Evolutionary conservation across 2,113 vertebrate species (phyloP).

Genomic region (Phoxinus phoxinus): DNA sequence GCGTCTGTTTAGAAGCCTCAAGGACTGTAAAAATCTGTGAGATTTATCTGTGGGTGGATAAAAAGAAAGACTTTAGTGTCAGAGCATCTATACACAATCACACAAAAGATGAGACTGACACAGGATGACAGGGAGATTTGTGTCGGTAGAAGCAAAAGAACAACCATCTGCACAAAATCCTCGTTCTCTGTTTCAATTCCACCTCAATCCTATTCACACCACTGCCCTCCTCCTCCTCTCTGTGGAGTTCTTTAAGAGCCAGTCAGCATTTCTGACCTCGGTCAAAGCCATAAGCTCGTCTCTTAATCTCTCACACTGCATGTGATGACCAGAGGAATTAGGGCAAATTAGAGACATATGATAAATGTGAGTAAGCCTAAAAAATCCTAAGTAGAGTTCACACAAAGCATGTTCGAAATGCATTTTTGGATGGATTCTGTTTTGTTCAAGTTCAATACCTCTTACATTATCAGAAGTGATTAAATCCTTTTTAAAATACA

Average conservation of each 20-base stretch:
- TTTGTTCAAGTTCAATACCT: neutral
- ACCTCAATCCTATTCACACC: conserved; percentile 4
- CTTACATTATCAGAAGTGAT: neutral
- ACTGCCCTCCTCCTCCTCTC: neutral
- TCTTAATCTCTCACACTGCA: neutral
- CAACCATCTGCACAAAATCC: conserved; percentile 47
- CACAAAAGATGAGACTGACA: conserved; percentile 19
- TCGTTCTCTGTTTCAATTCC: conserved; percentile 3
- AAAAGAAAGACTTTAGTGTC: neutral
- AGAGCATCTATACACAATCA: neutral
- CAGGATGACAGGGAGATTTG: conserved; percentile 34
- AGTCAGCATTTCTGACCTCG: neutral
- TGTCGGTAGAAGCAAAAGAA: conserved; percentile 2
- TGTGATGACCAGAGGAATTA: neutral
- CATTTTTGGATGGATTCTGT: neutral
- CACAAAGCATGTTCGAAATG: neutral
- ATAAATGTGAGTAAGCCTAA: neutral
- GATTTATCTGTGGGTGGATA: conserved; percentile 32
- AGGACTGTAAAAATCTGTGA: neutral
- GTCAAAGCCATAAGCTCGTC: neutral
- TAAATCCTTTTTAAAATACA: neutral
- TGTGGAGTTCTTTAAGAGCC: neutral
- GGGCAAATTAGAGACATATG: neutral
- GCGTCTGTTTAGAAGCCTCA: neutral
- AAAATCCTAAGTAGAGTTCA: neutral